Evolutionary conservation across 2,888 invertebrate genomes (phyloP).

Genomic region (Microdon myrmicae): DNA sequence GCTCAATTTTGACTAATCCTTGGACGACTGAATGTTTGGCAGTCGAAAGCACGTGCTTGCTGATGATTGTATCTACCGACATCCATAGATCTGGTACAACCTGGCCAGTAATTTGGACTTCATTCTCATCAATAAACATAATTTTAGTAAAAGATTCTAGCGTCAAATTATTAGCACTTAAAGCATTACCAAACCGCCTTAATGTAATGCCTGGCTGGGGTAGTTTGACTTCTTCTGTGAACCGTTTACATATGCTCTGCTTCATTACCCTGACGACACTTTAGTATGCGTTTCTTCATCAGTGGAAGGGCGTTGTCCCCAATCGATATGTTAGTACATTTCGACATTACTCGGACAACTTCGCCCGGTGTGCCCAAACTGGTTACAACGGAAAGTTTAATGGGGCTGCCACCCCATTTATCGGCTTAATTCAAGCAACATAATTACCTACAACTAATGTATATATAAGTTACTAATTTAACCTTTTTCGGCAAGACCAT

Average conservation of each 20-base stretch:
- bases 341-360: slow-evolving; percentile 4
- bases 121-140: background rate
- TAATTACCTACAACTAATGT: no score
- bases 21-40: background rate
- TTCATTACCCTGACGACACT: background rate
- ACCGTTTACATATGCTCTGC: no score
- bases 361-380: slow-evolving; percentile 15
- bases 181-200: background rate
- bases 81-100: background rate
- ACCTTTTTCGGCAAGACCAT: slow-evolving; percentile 45
- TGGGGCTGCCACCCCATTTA: no score
- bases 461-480: no score
- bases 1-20: no score
- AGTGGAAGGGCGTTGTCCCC: background rate
- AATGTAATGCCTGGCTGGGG: no score
- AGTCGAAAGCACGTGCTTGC: no score
- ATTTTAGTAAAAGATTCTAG: background rate
- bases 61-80: background rate
- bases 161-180: background rate
- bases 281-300: background rate
- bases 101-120: background rate
- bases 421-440: no score
- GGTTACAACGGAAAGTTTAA: slow-evolving; percentile 18
- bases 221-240: background rate
- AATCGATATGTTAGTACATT: slow-evolving; percentile 1